Evolutionary conservation across 2,797 vertebrate genomes (phyloP).

Genomic region (Cirrhinus mrigala): DNA sequence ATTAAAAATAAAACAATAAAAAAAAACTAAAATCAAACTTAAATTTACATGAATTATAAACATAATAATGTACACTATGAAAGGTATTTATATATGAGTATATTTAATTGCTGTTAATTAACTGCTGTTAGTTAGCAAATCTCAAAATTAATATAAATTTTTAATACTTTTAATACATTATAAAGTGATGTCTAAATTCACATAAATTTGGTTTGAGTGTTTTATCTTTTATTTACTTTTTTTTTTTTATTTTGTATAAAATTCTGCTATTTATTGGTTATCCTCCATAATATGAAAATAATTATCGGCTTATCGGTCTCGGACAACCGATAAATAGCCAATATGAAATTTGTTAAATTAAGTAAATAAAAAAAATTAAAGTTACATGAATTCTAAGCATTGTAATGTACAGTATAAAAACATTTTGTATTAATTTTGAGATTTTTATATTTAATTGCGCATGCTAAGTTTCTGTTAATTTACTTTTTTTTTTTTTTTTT

Average conservation of each 20-base stretch:
- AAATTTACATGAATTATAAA: background rate
- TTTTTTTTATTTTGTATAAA: background rate
- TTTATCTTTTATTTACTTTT: background rate
- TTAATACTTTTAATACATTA: background rate
- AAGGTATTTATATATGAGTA: background rate
- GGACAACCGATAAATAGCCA: too few species aligned
- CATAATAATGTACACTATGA: background rate
- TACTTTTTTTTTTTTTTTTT: too few species aligned
- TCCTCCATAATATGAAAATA: too few species aligned
- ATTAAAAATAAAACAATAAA: background rate
- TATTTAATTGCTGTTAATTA: background rate
- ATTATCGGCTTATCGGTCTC: background rate
- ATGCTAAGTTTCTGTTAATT: background rate
- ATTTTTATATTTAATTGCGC: background rate
- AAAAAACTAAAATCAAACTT: too few species aligned
- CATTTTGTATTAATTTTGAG: too few species aligned
- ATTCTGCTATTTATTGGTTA: too few species aligned
- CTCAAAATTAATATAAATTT: background rate
- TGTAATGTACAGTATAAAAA: background rate
- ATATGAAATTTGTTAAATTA: background rate
- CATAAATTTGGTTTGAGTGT: background rate
- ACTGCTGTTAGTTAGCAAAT: too few species aligned
- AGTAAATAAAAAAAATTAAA: too few species aligned
- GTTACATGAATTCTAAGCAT: background rate
- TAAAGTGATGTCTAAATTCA: background rate